A percentile compares a stretch with the other conserved stretches of the same genome.
phyloP scores from a whole-genome alignment of 2,888 invertebrate species.

The Stenolophus ochropezus region DNA sequence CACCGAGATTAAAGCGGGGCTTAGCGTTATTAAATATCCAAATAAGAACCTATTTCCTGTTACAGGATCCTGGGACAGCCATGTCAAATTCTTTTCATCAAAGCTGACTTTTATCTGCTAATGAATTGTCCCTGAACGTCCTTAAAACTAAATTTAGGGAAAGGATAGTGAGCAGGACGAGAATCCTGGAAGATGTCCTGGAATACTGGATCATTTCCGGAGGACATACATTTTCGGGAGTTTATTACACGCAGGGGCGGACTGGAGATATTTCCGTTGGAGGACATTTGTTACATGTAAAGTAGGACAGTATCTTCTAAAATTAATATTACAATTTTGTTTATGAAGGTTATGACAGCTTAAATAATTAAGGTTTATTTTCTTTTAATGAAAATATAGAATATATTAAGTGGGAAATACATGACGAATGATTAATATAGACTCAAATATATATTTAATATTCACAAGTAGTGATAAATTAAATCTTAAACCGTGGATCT shows the following conservation, averaged over 20 bases:
- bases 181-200: background rate
- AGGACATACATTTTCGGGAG: background rate
- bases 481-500: too few species aligned
- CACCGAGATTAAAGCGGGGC: background rate
- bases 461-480: too few species aligned
- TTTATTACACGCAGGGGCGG: background rate
- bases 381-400: too few species aligned
- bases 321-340: too few species aligned
- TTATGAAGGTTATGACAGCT: too few species aligned
- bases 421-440: too few species aligned
- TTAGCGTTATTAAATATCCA: background rate
- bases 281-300: too few species aligned
- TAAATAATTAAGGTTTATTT: too few species aligned
- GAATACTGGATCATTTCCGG: background rate
- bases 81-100: background rate
- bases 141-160: background rate
- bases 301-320: too few species aligned
- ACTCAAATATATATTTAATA: too few species aligned
- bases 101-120: background rate
- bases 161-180: background rate
- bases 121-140: background rate
- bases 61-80: background rate
- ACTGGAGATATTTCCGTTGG: background rate
- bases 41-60: background rate
- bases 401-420: too few species aligned